phyloP scores from a whole-genome alignment of 2,797 vertebrate species.

The Gymnothorax javanicus region DNA sequence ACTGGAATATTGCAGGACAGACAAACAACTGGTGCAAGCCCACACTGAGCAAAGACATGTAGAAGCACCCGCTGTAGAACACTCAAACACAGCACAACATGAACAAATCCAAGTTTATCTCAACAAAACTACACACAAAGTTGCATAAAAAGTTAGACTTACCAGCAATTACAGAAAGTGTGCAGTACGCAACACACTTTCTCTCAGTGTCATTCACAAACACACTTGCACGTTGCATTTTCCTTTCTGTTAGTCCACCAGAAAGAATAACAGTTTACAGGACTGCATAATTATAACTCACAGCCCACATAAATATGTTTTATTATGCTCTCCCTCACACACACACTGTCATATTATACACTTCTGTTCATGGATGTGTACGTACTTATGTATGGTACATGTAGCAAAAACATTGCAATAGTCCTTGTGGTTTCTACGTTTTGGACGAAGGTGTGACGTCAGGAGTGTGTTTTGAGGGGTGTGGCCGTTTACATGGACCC shows the following conservation, averaged over 20 bases:
- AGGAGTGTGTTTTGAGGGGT: slow-evolving; percentile 62
- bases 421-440: slow-evolving; percentile 43
- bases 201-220: background rate
- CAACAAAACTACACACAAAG: background rate
- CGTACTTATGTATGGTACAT: slow-evolving; percentile 38
- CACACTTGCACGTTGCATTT: background rate
- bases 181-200: background rate
- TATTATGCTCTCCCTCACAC: slow-evolving; percentile 18
- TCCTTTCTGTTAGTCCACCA: background rate
- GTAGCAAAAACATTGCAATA: slow-evolving; percentile 44
- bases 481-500: slow-evolving; percentile 61
- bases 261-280: background rate
- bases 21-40: slow-evolving; percentile 28
- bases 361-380: slow-evolving; percentile 35
- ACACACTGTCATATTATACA: slow-evolving; percentile 27
- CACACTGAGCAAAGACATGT: slow-evolving; percentile 6
- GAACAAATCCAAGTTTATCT: background rate
- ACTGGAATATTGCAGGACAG: background rate
- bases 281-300: background rate
- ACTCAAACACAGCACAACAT: slow-evolving; percentile 8
- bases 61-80: background rate
- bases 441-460: slow-evolving; percentile 75
- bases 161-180: background rate
- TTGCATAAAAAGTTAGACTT: background rate
- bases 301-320: slow-evolving; percentile 18